These are phyloP conservation scores for Dicyrtomina minuta DNA, from an alignment of 2,888 invertebrate species.

Conservation along the genomic window DNA sequence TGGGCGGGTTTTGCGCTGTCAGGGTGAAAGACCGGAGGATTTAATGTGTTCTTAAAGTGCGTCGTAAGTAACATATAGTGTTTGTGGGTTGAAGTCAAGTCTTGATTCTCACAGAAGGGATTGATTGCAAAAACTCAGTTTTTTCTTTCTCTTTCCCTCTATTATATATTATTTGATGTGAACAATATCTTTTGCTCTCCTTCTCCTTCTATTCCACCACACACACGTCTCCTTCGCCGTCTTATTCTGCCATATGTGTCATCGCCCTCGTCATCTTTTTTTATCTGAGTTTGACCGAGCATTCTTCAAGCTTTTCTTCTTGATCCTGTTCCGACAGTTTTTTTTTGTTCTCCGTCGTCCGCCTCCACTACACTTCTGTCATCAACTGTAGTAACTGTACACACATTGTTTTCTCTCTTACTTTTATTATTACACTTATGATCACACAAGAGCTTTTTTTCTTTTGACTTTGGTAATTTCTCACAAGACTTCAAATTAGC, in stretches of 20 bases:
- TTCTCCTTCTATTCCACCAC: conserved; percentile 1
- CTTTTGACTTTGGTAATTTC: no score
- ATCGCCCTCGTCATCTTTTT: background rate
- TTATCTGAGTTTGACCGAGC: no score
- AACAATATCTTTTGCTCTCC: conserved; percentile 31
- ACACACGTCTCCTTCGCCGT: background rate
- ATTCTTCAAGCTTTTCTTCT: no score
- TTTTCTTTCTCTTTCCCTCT: no score
- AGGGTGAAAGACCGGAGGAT: background rate
- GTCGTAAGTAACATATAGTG: conserved; percentile 23
- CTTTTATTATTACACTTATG: no score
- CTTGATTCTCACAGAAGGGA: conserved; percentile 34
- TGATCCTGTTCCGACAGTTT: no score
- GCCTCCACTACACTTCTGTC: no score
- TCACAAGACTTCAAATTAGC: no score
- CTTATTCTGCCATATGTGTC: background rate
- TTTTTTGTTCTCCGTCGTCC: no score
- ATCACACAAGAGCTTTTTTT: no score
- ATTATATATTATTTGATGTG: conserved; percentile 38
- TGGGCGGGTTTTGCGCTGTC: background rate
- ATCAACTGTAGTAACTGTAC: no score
- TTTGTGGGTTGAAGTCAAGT: conserved; percentile 27
- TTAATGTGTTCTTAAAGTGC: background rate
- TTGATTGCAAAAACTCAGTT: conserved; percentile 38
- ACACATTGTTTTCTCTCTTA: no score